Conservation (phyloP, 2,113 vertebrate species). For the Melanerpes aurifrons region DNA sequence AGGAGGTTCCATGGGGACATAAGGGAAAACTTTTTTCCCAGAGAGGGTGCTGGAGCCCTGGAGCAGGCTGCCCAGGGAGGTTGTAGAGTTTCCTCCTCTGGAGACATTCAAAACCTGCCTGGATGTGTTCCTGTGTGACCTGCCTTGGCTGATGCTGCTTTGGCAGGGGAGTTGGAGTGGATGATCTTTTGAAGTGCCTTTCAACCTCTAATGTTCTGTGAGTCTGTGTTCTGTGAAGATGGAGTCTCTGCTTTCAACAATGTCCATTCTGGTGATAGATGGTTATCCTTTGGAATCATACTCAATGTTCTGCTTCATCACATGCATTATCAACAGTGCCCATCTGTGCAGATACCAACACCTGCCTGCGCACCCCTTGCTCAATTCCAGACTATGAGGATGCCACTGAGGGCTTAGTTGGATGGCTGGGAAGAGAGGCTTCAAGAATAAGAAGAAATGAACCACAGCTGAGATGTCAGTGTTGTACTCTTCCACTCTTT, state of each 20-base stretch:
- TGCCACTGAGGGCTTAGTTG: neutral
- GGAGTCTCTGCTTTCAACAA: neutral
- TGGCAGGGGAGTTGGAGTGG: too few species aligned
- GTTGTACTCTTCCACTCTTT: neutral
- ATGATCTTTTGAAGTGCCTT: too few species aligned
- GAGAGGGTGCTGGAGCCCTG: too few species aligned
- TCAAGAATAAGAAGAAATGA: neutral
- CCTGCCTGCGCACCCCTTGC: neutral
- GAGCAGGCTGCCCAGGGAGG: too few species aligned
- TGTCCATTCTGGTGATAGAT: neutral
- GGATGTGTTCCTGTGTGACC: too few species aligned
- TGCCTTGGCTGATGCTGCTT: too few species aligned
- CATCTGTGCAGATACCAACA: neutral
- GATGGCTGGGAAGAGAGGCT: neutral
- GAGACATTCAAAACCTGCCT: too few species aligned
- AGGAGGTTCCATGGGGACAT: too few species aligned
- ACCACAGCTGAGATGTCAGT: neutral
- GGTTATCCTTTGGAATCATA: neutral
- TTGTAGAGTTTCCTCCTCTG: too few species aligned
- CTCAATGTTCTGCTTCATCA: neutral
- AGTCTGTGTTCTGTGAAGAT: neutral
- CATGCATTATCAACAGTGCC: neutral
- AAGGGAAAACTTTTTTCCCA: too few species aligned
- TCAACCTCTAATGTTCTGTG: too few species aligned
- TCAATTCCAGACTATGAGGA: neutral